Evolutionary conservation across 1,140 invertebrate genomes (phyloP), one percentile per base, ranked within the genome.

Genomic region (Phortica variegata): DNA sequence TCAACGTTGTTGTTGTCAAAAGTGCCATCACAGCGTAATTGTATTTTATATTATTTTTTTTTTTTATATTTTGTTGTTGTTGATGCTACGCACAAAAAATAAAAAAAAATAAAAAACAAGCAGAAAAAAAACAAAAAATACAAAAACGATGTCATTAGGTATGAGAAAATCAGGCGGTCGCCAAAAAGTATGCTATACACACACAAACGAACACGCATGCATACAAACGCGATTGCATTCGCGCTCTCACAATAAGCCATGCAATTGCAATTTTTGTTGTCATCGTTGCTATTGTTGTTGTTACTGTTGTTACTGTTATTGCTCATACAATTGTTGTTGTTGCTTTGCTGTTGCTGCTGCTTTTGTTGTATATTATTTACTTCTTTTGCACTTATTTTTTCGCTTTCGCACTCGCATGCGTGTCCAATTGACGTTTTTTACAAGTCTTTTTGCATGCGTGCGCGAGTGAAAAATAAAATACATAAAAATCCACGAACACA

Each of bases 371-470:
- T 23, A 31, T 47, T 47, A 47, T 39, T 47, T 47, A 39, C 45
- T 32, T 39, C 26, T 15, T 31, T 19, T 32, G 21, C 26, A 21
- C 16, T 33, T 9, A 31, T 38, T 40, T 26, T 32, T 15, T 38
- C 16, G 6, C 36, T 38, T 18, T 38, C 16, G 6, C 20, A 13
- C 31, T 19, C 29, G 18, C 31, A 8, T 29, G 9, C 3, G 17
- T 18, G n/a, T 29, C 29, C 32, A 38, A 12, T 26, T 23, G 21
- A 10, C 12, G 6, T 17, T 68, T 68, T 68, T 69, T 68, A 69
- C 52, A 57, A 49, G 65, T 68, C 56, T 68, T 68, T 69, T 68
- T 68, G 65, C 66, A 68, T 68, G 63, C 63, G 63, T 68, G 63
- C 65, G 65, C 65, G 63, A 68, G 60, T 68, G 63, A 68, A 68